phyloP scores from a whole-genome alignment of 1,140 invertebrate species.

The Scaptodrosophila lebanonensis region DNA sequence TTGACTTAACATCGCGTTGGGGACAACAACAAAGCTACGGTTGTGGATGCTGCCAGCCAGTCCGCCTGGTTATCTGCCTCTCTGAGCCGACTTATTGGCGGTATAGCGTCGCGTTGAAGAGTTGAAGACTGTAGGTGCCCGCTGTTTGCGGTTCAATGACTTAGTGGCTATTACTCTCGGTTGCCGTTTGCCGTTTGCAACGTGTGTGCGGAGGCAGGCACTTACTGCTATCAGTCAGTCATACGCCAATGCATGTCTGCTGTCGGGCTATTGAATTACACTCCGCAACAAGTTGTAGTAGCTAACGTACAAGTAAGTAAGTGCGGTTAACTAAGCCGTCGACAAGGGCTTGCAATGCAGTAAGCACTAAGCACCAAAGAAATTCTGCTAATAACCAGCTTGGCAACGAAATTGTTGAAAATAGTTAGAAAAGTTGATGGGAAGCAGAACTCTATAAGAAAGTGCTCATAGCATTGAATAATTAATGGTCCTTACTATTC shows the following conservation, averaged over 20 bases:
- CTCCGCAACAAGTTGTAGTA: constrained; percentile 23
- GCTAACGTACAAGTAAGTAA: not conserved
- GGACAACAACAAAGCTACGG: too few relatives aligned
- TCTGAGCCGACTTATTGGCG: constrained; percentile 3
- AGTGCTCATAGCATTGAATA: too few relatives aligned
- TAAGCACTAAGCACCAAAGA: too few relatives aligned
- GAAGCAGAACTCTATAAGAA: too few relatives aligned
- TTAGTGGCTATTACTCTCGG: constrained; percentile 43
- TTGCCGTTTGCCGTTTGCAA: constrained; percentile 24
- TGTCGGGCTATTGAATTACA: constrained; percentile 60
- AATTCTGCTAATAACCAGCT: too few relatives aligned
- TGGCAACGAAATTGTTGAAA: too few relatives aligned
- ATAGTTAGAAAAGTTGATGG: too few relatives aligned
- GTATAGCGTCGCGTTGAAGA: constrained; percentile 21
- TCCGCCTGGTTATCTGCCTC: not conserved
- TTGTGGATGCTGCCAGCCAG: too few relatives aligned
- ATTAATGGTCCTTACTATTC: too few relatives aligned
- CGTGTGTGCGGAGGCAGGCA: constrained; percentile 40
- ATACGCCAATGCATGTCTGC: constrained; percentile 57
- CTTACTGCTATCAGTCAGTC: constrained; percentile 68
- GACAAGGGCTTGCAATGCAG: too few relatives aligned
- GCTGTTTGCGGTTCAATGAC: constrained; percentile 56
- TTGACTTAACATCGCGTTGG: not conserved
- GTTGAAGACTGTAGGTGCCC: constrained; percentile 19
- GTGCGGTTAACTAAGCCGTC: too few relatives aligned